Conservation (phyloP, 2,888 invertebrate species). For the Ectemnius cavifrons region DNA sequence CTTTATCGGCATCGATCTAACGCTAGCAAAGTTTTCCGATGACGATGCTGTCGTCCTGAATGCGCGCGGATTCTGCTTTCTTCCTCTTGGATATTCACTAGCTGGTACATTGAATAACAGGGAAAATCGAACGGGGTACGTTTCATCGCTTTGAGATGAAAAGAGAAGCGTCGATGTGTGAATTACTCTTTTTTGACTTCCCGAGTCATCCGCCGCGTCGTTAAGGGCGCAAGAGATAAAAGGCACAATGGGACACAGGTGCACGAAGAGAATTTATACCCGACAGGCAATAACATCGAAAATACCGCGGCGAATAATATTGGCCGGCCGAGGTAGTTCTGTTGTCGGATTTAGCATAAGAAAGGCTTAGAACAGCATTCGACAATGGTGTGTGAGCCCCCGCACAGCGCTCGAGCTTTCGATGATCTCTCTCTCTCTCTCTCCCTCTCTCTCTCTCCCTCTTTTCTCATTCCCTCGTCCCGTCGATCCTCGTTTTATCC, state of each 20-base stretch:
- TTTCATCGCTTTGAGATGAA: neutral
- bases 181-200: neutral
- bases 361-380: slow-evolving; percentile 69
- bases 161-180: neutral
- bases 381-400: slow-evolving; percentile 60
- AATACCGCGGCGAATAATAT: slow-evolving; percentile 23
- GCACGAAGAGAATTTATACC: slow-evolving; percentile 6
- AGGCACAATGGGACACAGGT: neutral
- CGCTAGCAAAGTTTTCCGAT: neutral
- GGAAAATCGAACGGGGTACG: too few relatives aligned
- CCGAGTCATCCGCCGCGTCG: neutral
- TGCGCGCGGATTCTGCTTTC: too few relatives aligned
- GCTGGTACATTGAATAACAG: too few relatives aligned
- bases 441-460: slow-evolving; percentile 31
- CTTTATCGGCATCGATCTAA: neutral
- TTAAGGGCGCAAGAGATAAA: neutral
- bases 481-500: slow-evolving; percentile 4
- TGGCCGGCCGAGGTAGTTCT: slow-evolving; percentile 11
- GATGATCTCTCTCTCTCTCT: slow-evolving; percentile 37
- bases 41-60: neutral
- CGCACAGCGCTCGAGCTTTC: slow-evolving; percentile 49
- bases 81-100: neutral
- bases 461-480: slow-evolving; percentile 9
- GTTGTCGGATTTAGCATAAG: slow-evolving; percentile 69
- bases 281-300: slow-evolving; percentile 30